These are phyloP conservation scores for Ceyx erithaca DNA, from an alignment of 2,797 vertebrate species.

Conservation along the genomic window DNA sequence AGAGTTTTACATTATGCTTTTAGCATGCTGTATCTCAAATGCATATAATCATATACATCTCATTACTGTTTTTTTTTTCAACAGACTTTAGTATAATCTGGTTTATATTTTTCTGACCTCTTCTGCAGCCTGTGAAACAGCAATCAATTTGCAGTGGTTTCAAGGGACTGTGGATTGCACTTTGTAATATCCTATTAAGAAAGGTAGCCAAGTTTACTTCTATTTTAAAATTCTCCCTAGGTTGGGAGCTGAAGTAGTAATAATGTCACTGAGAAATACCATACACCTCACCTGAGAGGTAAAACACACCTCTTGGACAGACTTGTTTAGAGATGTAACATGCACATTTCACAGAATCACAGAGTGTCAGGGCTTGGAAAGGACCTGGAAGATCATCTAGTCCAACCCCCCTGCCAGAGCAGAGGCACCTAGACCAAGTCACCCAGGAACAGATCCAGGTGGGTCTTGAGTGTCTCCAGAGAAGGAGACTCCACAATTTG, in stretches of 20 bases:
- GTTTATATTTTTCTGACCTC: neutral
- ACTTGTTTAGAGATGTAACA: neutral
- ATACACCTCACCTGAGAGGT: neutral
- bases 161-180: neutral
- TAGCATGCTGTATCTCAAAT: neutral
- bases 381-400: no score
- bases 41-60: neutral
- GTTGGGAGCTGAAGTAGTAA: neutral
- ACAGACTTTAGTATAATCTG: neutral
- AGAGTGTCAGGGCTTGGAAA: no score
- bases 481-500: neutral
- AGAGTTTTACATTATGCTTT: constrained; percentile 3
- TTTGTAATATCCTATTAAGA: neutral
- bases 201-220: neutral
- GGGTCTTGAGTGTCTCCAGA: no score
- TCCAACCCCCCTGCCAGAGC: no score
- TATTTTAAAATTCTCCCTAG: neutral
- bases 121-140: neutral
- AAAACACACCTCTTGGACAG: neutral
- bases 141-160: neutral
- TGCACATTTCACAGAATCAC: neutral
- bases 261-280: neutral
- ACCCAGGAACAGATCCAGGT: no score
- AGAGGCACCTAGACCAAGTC: no score
- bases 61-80: neutral